Percentiles rank a stretch among this genome's conserved stretches.
These are phyloP conservation scores for Plebejus melissa DNA, from an alignment of 2,888 invertebrate species.

Conservation along the genomic window DNA sequence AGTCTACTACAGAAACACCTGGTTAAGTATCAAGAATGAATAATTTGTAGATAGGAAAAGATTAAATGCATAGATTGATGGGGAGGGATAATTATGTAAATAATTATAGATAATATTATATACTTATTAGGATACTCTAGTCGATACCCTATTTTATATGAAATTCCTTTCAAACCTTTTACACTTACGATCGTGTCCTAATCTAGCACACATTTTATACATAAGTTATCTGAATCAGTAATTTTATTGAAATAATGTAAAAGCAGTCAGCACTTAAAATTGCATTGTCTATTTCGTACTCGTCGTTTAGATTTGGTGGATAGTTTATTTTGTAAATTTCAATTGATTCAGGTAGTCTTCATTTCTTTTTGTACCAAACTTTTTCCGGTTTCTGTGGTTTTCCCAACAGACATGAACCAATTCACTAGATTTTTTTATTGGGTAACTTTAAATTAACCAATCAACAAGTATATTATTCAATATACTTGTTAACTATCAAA, in stretches of 20 bases:
- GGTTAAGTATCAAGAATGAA: neutral
- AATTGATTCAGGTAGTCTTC: neutral
- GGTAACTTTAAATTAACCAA: too few species aligned
- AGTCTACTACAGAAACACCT: constrained; percentile 6
- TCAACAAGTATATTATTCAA: too few species aligned
- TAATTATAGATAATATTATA: constrained; percentile 49
- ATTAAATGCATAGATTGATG: constrained; percentile 39
- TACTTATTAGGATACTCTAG: constrained; percentile 39
- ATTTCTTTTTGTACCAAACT: too few species aligned
- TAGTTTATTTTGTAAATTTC: neutral
- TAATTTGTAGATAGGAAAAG: constrained; percentile 29
- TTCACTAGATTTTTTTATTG: too few species aligned
- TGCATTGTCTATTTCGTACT: neutral
- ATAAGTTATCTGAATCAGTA: neutral
- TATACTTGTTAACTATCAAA: too few species aligned
- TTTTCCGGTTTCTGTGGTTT: neutral
- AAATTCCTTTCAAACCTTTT: constrained; percentile 48
- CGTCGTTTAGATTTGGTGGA: neutral
- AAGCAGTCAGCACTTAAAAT: neutral
- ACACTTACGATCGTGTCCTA: constrained; percentile 48
- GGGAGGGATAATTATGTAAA: constrained; percentile 45
- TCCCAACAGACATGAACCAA: too few species aligned
- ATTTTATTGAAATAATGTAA: neutral
- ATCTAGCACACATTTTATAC: constrained; percentile 32
- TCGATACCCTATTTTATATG: constrained; percentile 45